A percentile compares a stretch with the other conserved stretches of the same genome.
Conservation (phyloP, 2,113 vertebrate species). For the Theristicus caerulescens region DNA sequence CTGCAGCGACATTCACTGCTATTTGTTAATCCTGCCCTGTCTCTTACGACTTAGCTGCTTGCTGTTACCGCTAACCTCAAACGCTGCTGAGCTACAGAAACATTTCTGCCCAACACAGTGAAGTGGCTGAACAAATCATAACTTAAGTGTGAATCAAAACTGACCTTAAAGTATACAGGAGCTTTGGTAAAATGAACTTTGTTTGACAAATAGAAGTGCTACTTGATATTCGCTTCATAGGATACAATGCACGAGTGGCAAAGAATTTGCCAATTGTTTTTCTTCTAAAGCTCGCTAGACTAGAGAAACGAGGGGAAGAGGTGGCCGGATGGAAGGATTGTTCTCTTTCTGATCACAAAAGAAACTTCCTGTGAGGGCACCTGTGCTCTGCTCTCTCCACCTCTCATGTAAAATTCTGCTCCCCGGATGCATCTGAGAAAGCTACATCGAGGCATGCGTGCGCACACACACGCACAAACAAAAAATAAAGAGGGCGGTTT, state of each 20-base stretch:
- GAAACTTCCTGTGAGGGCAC: neutral
- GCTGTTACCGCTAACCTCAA: neutral
- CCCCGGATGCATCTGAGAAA: neutral
- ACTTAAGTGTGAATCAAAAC: neutral
- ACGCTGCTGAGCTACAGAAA: neutral
- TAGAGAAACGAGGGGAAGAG: neutral
- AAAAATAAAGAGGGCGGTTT: neutral
- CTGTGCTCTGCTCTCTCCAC: neutral
- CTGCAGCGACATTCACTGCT: neutral
- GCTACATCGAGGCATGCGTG: neutral
- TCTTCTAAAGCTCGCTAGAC: neutral
- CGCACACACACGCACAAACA: neutral
- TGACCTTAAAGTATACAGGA: neutral
- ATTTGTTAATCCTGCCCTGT: conserved; percentile 12
- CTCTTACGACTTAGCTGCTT: neutral
- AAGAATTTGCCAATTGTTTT: neutral
- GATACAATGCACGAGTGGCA: neutral
- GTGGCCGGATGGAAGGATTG: neutral
- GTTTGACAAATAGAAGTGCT: neutral
- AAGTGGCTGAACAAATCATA: neutral
- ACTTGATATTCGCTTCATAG: neutral
- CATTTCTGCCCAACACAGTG: neutral
- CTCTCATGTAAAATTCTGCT: neutral
- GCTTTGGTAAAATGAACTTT: neutral
- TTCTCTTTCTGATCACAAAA: neutral